Percentiles rank a stretch among this genome's conserved stretches.
phyloP scores from a whole-genome alignment of 2,113 vertebrate species.

The Heterotilapia buettikoferi region DNA sequence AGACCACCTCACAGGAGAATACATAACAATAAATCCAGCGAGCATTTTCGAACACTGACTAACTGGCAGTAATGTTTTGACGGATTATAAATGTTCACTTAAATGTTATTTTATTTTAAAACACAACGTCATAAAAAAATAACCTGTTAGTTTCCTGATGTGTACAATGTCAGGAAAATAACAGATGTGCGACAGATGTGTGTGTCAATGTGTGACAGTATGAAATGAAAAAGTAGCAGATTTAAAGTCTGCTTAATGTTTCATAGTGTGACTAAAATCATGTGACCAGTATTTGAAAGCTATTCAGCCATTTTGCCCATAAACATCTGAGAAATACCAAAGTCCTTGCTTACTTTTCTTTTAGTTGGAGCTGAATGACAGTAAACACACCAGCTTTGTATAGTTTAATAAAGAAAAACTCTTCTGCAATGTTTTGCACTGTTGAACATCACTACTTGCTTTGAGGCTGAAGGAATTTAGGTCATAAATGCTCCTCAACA shows the following conservation, averaged over 20 bases:
- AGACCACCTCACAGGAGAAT: neutral
- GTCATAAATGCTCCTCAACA: neutral
- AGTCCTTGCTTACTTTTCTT: neutral
- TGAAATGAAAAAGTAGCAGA: neutral
- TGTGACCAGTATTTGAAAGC: neutral
- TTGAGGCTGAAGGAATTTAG: neutral
- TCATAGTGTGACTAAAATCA: neutral
- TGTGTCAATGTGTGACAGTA: neutral
- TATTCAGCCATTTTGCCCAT: neutral
- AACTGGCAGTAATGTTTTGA: neutral
- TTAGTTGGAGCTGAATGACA: neutral
- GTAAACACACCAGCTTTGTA: neutral
- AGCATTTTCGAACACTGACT: neutral
- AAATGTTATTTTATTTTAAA: neutral
- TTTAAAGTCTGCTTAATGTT: neutral
- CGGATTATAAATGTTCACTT: neutral
- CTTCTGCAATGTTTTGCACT: neutral
- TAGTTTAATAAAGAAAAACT: neutral
- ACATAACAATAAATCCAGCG: neutral
- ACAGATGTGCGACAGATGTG: neutral
- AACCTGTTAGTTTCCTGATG: neutral
- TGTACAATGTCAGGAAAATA: neutral
- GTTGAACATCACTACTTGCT: neutral
- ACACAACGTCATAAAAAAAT: neutral
- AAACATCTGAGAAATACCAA: neutral